Evolutionary conservation across 2,797 vertebrate species (phyloP).

Genomic region (Pipistrellus kuhlii): DNA sequence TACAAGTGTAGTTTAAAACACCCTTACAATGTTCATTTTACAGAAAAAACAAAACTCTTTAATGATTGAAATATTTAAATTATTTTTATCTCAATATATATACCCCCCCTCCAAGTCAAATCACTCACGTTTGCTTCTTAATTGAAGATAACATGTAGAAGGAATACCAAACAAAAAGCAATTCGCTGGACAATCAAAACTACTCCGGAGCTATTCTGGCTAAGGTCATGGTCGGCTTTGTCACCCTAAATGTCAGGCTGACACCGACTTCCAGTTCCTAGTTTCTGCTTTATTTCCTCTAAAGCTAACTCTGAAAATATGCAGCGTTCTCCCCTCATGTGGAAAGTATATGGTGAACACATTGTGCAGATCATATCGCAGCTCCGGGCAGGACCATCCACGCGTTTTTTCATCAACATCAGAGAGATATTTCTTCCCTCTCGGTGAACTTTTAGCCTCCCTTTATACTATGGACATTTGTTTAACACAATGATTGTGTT

Average conservation of each 20-base stretch:
- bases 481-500: background rate
- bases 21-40: too few species aligned
- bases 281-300: background rate
- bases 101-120: background rate
- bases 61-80: background rate
- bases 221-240: accelerated
- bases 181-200: accelerated
- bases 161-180: accelerated
- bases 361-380: background rate
- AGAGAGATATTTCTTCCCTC: conserved; percentile 29
- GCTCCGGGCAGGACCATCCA: background rate
- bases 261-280: accelerated
- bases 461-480: conserved; percentile 58
- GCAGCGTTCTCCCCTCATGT: accelerated
- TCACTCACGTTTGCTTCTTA: background rate
- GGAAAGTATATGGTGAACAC: background rate
- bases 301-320: background rate
- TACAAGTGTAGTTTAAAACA: accelerated
- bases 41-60: background rate
- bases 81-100: background rate
- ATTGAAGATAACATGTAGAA: background rate
- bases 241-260: accelerated
- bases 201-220: accelerated
- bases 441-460: conserved; percentile 70
- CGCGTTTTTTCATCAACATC: conserved; percentile 43